Conservation (phyloP, 2,888 invertebrate genomes). For the Blera fallax region DNA sequence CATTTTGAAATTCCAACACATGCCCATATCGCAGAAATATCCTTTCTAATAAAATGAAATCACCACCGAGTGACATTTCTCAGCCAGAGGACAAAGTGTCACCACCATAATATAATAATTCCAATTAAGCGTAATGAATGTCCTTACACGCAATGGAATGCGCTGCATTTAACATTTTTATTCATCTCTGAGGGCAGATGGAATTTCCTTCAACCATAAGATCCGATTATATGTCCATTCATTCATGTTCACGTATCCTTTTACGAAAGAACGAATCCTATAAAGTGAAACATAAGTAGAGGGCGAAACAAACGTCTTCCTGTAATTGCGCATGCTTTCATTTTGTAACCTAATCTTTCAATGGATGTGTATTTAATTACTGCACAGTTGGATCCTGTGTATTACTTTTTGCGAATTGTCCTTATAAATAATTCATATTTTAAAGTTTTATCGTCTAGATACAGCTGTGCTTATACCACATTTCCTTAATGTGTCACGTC, state of each 20-base stretch:
- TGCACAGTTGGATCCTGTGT: background rate
- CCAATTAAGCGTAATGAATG: conserved; percentile 36
- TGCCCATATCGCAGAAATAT: background rate
- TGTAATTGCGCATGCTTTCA: background rate
- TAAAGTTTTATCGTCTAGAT: background rate
- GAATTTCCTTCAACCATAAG: background rate
- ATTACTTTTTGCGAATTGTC: background rate
- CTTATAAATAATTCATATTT: background rate
- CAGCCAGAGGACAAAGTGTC: background rate
- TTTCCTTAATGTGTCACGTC: background rate
- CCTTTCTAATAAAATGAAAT: background rate
- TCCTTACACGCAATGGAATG: conserved; percentile 15
- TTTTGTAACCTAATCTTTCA: background rate
- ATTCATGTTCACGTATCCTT: conserved; percentile 45
- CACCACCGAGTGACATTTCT: conserved; percentile 1
- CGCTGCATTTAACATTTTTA: conserved; percentile 15
- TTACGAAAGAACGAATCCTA: background rate
- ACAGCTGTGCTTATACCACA: background rate
- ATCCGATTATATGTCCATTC: conserved; percentile 35
- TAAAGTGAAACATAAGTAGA: background rate
- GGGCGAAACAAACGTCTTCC: background rate
- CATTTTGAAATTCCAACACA: background rate
- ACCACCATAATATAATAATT: background rate
- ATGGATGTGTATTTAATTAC: conserved; percentile 12
- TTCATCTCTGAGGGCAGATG: background rate